phyloP scores from a whole-genome alignment of 1,140 invertebrate genomes.

The Drosophila kohkoa region DNA sequence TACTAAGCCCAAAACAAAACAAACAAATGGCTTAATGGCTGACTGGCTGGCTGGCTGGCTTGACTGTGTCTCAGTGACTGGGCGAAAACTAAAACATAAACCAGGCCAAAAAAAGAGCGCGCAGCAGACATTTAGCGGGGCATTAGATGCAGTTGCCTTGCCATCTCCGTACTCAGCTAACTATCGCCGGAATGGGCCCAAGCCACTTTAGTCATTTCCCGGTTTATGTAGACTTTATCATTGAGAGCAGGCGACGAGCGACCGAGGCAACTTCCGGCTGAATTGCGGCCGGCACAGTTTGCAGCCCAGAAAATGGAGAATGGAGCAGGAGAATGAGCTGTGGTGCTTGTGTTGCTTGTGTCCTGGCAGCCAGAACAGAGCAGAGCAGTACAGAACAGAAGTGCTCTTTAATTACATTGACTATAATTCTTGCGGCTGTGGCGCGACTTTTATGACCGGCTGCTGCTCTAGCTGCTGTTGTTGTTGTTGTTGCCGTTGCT shows the following conservation, averaged over 20 bases:
- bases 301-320: constrained; percentile 5
- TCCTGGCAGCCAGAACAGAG: constrained; percentile 46
- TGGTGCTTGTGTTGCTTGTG: not conserved
- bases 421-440: constrained; percentile 79
- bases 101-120: constrained; percentile 41
- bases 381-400: constrained; percentile 47
- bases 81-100: constrained; percentile 50
- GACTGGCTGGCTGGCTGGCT: not conserved
- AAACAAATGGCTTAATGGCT: constrained; percentile 46
- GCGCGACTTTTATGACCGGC: constrained; percentile 75
- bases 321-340: not conserved
- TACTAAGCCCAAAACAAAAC: constrained; percentile 67
- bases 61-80: not conserved
- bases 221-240: constrained; percentile 80
- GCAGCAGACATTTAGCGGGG: constrained; percentile 60
- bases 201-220: constrained; percentile 79
- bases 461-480: constrained; percentile 31
- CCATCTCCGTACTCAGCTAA: not conserved
- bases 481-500: constrained; percentile 12
- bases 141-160: constrained; percentile 55
- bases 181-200: constrained; percentile 28
- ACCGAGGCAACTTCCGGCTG: constrained; percentile 64
- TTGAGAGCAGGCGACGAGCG: constrained; percentile 59
- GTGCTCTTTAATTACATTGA: constrained; percentile 81
- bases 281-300: constrained; percentile 64